Conservation (phyloP, 2,797 vertebrate species). For the Acrossocheilus wenchowensis region DNA sequence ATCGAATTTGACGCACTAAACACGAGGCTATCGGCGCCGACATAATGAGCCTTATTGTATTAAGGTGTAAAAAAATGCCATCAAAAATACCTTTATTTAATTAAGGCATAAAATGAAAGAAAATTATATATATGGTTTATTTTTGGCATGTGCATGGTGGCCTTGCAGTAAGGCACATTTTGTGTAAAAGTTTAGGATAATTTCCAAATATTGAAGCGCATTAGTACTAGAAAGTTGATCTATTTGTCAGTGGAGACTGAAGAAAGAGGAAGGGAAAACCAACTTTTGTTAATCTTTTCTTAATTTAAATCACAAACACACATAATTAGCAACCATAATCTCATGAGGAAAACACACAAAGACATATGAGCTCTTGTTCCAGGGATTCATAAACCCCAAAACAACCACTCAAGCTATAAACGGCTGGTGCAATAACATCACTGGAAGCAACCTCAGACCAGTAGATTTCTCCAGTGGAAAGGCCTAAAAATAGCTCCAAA, state of each 20-base stretch:
- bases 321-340: constrained; percentile 5
- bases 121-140: not conserved
- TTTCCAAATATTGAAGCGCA: not conserved
- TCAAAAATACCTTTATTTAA: not conserved
- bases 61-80: not conserved
- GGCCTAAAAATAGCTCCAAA: constrained; percentile 44
- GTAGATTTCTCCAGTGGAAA: constrained; percentile 25
- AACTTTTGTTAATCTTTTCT: not conserved
- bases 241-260: not conserved
- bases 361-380: not conserved
- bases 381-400: not conserved
- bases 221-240: not conserved
- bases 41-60: not conserved
- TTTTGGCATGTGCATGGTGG: not conserved
- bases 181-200: not conserved
- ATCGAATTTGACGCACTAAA: no score
- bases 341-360: not conserved
- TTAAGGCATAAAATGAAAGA: not conserved
- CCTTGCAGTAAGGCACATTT: not conserved
- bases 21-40: no score
- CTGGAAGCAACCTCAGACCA: constrained; percentile 8
- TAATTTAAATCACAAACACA: not conserved
- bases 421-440: constrained; percentile 37
- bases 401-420: not conserved
- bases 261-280: not conserved